Evolutionary conservation across 2,113 vertebrate genomes (phyloP), one percentile per base, ranked within the genome.

Genomic region (Ceuthmochares aereus): DNA sequence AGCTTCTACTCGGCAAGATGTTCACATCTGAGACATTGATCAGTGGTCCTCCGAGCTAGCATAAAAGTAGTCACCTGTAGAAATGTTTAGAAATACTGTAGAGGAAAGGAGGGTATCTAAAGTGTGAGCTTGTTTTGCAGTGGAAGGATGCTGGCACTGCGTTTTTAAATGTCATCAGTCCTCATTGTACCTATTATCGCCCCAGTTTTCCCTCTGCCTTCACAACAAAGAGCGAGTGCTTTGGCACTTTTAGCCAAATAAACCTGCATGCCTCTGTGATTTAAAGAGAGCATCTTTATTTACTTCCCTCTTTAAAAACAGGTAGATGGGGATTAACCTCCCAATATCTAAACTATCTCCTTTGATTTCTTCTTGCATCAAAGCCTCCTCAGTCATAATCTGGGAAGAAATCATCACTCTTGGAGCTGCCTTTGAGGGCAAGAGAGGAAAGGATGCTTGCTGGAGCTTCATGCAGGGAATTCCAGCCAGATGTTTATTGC

Each of bases 1-100:
- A 81, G 36, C 29, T 85, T 78, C 79, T 83, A 64, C 86, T 95
- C 43, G 55, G 74, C 93, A 90, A 94, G 91, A 43, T 3, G 17
- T 70, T 92, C 56, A 36, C 45, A 37, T 16, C 4, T 49, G 16
- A 37, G 27, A 62, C 86, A 70, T 30, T 75, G 17, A 76, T 47
- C 19, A 13, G 54, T 42, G 14, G 7, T 66, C 67, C 11, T 78
- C 14, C 7, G 21, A 47, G 9, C 29, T 79, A 49, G 47, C 16
- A 25, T 25, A 66, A 37, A 83, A 34, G 51, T 25, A 67, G n/a
- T 21, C 18, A 51, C 19, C 23, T 73, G 7, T 8, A 60, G 36
- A 82, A 74, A 63, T 36, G 19, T 52, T 89, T 32, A 60, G 43
- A 45, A 88, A 34, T 7, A 5, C 17, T n/a, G 25, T 32, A 37